Base-by-base conservation (phyloP, 2,797 vertebrate genomes). In the Spondyliosoma cantharus region DNA sequence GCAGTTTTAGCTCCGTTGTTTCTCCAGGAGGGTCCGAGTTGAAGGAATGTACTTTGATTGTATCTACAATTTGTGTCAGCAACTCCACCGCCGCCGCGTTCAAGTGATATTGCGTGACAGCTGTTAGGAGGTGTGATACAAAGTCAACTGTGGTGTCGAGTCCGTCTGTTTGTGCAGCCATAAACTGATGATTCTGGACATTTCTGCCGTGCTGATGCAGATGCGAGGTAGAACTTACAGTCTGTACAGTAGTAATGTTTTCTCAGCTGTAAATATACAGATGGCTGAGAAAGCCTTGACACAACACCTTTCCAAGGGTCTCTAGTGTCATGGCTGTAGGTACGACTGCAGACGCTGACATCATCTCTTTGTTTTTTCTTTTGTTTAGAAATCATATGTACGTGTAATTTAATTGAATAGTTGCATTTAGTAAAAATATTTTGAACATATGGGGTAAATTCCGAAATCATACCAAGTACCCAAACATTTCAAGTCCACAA, bases 211-310 rank as follows among this genome's bases (percentile, higher is more conserved):
- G 74, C 74, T 73, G 81, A 84, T 87, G 71, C 68, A 66, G 85
- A 83, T 66, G 77, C 78, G 71, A 62, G 57, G 57, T 22, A 20
- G 83, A 62, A 67, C 71, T 11, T 46, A 29, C 58, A 17, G 37
- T 20, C 22, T 4, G 43, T 13, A 43, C 58, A 24, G 53, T 50
- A 46, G 49, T 73, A 22, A 63, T 89, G 86, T 91, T 93, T 93
- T 77, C 76, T 83, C 65, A 89, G 88, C 85, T 90, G 85, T 75
- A 83, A 17, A 49, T 63, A 87, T 79, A 74, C 67, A 64, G 60
- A 27, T 14, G n/a, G 20, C 2, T 25, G 53, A 72, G 50, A 74
- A 57, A 63, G 29, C 13, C 1, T 0, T 5, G 14, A 16, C 0
- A 24, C 17, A 61, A 45, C 81, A 66, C 67, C 71, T 75, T 66